phyloP scores from a whole-genome alignment of 1,140 invertebrate species.

The Trachymyrmex cornetzi region DNA sequence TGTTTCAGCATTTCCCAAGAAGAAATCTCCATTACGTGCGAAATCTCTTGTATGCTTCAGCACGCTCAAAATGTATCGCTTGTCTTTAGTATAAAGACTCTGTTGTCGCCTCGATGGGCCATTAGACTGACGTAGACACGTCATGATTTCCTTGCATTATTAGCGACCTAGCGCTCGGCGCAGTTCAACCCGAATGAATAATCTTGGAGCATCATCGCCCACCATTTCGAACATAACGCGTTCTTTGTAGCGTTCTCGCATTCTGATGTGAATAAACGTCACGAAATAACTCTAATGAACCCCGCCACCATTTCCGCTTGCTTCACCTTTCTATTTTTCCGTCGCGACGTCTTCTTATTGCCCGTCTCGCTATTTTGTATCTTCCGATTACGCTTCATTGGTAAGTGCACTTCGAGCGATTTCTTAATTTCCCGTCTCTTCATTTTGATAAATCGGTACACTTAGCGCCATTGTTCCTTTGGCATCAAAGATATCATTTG shows the following conservation, averaged over 20 bases:
- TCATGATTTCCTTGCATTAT: slow-evolving; percentile 68
- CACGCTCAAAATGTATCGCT: slow-evolving; percentile 36
- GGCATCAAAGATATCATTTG: background rate
- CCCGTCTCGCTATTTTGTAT: slow-evolving; percentile 20
- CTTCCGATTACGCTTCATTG: slow-evolving; percentile 49
- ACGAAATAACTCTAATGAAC: slow-evolving; percentile 53
- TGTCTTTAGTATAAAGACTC: slow-evolving; percentile 54
- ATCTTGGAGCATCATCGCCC: slow-evolving; percentile 63
- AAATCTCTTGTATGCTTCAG: slow-evolving; percentile 27
- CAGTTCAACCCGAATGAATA: slow-evolving; percentile 70
- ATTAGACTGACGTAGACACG: slow-evolving; percentile 67
- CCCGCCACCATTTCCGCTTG: background rate
- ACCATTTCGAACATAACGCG: slow-evolving; percentile 53
- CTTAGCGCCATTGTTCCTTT: background rate
- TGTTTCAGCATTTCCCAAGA: background rate
- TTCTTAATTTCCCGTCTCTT: slow-evolving; percentile 19
- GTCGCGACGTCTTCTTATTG: slow-evolving; percentile 18
- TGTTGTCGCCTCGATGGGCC: slow-evolving; percentile 65
- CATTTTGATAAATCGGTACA: slow-evolving; percentile 26
- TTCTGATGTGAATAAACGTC: slow-evolving; percentile 25
- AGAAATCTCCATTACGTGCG: slow-evolving; percentile 60
- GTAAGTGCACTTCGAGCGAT: background rate
- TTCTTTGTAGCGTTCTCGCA: slow-evolving; percentile 50
- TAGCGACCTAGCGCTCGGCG: slow-evolving; percentile 56
- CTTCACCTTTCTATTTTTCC: background rate